These are phyloP conservation scores for Ptilorrhoa leucosticta DNA, from an alignment of 2,113 vertebrate species.

Conservation along the genomic window DNA sequence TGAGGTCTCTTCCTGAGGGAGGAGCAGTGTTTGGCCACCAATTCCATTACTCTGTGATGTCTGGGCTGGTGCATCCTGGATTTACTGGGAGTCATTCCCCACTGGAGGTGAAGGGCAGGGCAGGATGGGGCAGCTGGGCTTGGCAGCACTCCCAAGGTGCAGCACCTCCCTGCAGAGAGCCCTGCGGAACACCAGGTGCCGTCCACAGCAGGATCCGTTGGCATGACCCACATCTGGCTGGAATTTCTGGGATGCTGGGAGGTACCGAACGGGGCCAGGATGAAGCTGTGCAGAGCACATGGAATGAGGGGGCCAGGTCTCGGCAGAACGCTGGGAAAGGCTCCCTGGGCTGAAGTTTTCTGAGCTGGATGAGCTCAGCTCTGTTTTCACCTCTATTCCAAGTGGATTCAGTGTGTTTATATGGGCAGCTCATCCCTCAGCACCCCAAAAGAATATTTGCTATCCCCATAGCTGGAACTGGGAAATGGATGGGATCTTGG, in stretches of 20 bases:
- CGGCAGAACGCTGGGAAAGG: background rate
- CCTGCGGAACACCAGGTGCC: rapidly evolving
- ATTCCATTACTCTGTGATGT: rapidly evolving
- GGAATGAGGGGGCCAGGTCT: background rate
- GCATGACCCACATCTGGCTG: background rate
- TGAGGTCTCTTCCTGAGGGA: background rate
- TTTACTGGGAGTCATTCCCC: background rate
- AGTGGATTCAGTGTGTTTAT: rapidly evolving
- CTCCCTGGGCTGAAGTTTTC: background rate
- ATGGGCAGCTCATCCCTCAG: background rate
- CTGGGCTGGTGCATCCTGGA: background rate
- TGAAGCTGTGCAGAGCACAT: background rate
- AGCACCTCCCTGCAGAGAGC: background rate
- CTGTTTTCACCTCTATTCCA: background rate
- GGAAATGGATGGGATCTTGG: rapidly evolving
- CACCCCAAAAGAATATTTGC: background rate
- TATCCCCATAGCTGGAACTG: rapidly evolving
- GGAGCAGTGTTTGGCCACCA: background rate
- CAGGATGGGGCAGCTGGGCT: background rate
- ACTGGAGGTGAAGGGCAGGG: background rate
- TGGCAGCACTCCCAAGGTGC: background rate
- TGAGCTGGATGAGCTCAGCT: background rate
- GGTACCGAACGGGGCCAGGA: background rate
- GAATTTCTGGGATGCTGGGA: background rate
- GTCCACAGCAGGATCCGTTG: rapidly evolving